Evolutionary conservation across 2,113 vertebrate genomes (phyloP).

Genomic region (Rhinopomastus cyanomelas): DNA sequence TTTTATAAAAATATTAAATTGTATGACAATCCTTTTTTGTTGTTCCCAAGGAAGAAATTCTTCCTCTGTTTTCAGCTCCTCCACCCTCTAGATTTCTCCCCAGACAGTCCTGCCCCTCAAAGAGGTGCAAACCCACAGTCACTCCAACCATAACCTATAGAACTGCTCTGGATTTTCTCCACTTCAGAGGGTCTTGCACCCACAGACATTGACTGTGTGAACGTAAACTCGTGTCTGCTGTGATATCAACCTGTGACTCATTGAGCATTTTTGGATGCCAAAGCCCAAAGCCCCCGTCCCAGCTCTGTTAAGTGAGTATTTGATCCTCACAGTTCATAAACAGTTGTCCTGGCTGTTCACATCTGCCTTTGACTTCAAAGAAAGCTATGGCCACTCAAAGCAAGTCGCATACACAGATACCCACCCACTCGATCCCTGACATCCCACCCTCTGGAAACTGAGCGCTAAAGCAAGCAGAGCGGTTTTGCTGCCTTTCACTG

Average conservation of each 20-base stretch:
- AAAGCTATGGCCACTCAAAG: fast-evolving
- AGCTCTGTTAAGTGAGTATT: background rate
- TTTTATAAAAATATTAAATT: background rate
- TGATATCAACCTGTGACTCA: fast-evolving
- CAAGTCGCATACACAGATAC: background rate
- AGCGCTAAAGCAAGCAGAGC: background rate
- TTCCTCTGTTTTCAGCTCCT: background rate
- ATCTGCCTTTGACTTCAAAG: background rate
- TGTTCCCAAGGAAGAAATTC: background rate
- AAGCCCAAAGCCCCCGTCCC: background rate
- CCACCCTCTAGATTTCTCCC: background rate
- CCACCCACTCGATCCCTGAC: background rate
- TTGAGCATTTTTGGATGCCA: background rate
- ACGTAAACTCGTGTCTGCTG: background rate
- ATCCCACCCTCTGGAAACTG: background rate
- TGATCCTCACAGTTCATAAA: background rate
- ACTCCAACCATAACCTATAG: background rate
- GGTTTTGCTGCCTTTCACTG: background rate
- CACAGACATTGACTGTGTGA: fast-evolving
- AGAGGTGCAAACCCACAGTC: background rate
- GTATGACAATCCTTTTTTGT: background rate
- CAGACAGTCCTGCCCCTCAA: background rate
- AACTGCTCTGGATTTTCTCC: background rate
- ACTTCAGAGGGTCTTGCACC: background rate
- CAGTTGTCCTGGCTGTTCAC: background rate